Evolutionary conservation across 2,888 invertebrate species (phyloP), one percentile per base, ranked within the genome.

Genomic region (Drosophila buzzatii): DNA sequence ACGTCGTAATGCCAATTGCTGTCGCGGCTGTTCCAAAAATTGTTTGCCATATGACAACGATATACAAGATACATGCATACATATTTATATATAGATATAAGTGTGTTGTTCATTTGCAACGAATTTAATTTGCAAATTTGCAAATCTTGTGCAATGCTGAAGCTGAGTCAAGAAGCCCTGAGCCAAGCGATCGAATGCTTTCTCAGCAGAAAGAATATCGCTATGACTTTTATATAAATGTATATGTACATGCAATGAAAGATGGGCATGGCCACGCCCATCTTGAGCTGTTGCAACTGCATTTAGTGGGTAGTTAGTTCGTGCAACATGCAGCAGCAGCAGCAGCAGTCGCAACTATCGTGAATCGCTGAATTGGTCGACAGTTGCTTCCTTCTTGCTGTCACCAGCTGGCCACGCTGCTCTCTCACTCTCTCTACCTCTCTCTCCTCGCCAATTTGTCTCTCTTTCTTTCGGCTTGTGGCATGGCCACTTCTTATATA

Each of bases 401-500:
- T 80, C 76, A 76, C 76, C 76, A 75, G 72, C 71, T 59, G 73
- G 39, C 53, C 64, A 44, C 58, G 35, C 41, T n/a, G 16, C 37
- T 31, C 56, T 18, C 18, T 2, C 2, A 14, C 31, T 68, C 65
- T 64, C 45, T 51, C 59, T 68, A 23, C 23, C 61, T 66, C 52
- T 37, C 53, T 62, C n/a, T 18, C 10, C 44, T 23, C 57, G 5
- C 31, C 33, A 14, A 3, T 27, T 41, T 18, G 55, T 49, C 57
- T 71, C 59, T 69, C 45, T 61, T 51, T 23, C 39, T 63, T 73
- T 78, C 79, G 52, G 73, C 83, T 90, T 90, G 86, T 87, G 86
- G 86, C 86, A 87, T 90, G 90, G 90, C 91, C 90, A 90, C 86
- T 87, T 87, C 80, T 87, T 87, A 87, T 87, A 87, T 87, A 87